These are phyloP conservation scores for Atlantisia rogersi DNA, from an alignment of 2,113 vertebrate genomes.

Conservation along the genomic window DNA sequence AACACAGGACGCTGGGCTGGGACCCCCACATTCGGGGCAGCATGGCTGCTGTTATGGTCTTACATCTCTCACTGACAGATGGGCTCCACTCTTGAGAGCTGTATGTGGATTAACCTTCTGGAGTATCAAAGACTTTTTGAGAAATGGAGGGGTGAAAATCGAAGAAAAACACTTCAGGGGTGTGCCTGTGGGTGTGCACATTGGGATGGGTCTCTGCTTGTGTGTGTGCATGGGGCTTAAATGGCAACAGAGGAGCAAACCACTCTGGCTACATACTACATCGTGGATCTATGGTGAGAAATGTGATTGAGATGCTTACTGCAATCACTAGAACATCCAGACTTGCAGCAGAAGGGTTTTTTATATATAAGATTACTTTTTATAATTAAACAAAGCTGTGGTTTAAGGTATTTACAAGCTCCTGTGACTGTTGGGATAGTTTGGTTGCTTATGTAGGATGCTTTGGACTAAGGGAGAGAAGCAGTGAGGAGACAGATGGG, in stretches of 20 bases:
- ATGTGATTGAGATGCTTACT: background rate
- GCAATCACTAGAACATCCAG: background rate
- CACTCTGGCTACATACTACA: background rate
- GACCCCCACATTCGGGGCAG: background rate
- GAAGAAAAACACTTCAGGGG: background rate
- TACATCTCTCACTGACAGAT: background rate
- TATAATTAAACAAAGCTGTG: background rate
- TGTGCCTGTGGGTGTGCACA: background rate
- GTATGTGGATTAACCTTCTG: background rate
- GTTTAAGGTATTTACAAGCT: background rate
- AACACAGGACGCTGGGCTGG: background rate
- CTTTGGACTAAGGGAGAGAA: background rate
- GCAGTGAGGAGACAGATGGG: background rate
- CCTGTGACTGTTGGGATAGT: background rate
- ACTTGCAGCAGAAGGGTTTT: background rate
- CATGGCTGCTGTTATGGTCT: background rate
- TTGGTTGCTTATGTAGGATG: background rate
- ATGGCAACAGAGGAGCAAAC: background rate
- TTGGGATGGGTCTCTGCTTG: background rate
- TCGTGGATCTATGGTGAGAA: background rate
- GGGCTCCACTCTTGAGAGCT: background rate
- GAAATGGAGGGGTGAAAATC: background rate
- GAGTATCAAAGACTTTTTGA: background rate
- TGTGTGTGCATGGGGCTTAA: background rate
- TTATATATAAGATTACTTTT: background rate